Percentiles rank a stretch among this genome's conserved stretches.
Evolutionary conservation across 2,888 invertebrate species (phyloP).

Genomic region (Pegoplata infirma): DNA sequence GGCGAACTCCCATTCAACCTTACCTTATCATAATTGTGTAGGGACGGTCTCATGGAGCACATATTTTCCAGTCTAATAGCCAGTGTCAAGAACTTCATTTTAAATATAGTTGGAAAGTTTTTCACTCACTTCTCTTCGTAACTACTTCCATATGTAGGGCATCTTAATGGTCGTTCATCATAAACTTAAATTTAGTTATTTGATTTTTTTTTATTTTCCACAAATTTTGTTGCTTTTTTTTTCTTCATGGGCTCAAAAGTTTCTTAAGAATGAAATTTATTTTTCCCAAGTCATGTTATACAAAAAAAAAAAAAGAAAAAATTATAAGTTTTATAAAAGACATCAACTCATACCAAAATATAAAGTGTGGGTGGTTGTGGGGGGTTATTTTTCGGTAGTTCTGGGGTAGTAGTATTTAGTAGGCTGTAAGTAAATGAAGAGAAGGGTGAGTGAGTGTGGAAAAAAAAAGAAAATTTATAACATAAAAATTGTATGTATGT

Average conservation of each 20-base stretch:
- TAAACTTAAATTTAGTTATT: background rate
- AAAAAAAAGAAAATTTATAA: conserved; percentile 61
- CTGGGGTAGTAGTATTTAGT: conserved; percentile 7
- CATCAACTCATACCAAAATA: conserved; percentile 50
- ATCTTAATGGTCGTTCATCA: background rate
- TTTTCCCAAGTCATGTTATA: conserved; percentile 76
- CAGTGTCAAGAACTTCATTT: too few relatives aligned
- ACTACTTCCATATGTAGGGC: background rate
- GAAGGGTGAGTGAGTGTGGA: conserved; percentile 56
- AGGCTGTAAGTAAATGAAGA: conserved; percentile 1
- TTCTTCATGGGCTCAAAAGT: conserved; percentile 62
- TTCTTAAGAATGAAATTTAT: conserved; percentile 77
- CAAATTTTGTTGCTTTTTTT: conserved; percentile 27
- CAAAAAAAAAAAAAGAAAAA: conserved; percentile 69
- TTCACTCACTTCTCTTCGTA: too few relatives aligned
- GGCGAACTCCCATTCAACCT: too few relatives aligned
- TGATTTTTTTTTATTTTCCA: conserved; percentile 40
- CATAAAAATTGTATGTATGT: conserved; percentile 39
- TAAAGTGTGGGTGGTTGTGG: conserved; percentile 64
- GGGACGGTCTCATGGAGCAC: too few relatives aligned
- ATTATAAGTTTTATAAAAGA: conserved; percentile 75
- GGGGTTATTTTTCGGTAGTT: conserved; percentile 8
- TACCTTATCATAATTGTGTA: too few relatives aligned
- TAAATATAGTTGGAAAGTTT: too few relatives aligned
- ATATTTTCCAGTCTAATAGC: too few relatives aligned